phyloP scores from a whole-genome alignment of 2,888 invertebrate genomes.

The Lasioglossum lativentre region DNA sequence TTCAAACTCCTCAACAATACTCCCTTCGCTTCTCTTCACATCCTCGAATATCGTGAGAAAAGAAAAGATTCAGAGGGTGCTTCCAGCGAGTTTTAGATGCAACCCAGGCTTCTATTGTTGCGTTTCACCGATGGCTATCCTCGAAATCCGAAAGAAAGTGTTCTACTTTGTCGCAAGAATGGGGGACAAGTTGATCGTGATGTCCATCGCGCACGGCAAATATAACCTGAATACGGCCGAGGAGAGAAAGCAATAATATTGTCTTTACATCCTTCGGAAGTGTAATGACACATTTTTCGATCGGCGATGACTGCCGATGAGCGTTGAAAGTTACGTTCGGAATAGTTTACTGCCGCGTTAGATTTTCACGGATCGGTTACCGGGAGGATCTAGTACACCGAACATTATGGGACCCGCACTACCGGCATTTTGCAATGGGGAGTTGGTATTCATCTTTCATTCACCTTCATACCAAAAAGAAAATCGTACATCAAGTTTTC shows the following conservation, averaged over 20 bases:
- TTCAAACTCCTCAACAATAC: background rate
- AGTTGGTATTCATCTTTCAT: background rate
- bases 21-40: background rate
- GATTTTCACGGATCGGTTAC: conserved; percentile 33
- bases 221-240: conserved; percentile 64
- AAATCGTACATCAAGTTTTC: too few relatives aligned
- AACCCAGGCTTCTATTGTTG: background rate
- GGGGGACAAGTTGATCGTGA: conserved; percentile 15
- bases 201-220: conserved; percentile 62
- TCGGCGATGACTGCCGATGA: conserved; percentile 34
- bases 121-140: background rate
- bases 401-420: conserved; percentile 33
- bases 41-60: background rate
- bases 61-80: background rate
- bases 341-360: conserved; percentile 9
- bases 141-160: conserved; percentile 55
- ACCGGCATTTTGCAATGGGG: background rate
- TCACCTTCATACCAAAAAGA: too few relatives aligned
- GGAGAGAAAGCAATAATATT: conserved; percentile 53
- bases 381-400: conserved; percentile 15
- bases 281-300: background rate
- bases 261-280: conserved; percentile 14
- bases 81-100: background rate
- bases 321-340: conserved; percentile 28
- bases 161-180: conserved; percentile 43